These are phyloP conservation scores for Cacoxenus indagator DNA, from an alignment of 2,888 invertebrate genomes.

Conservation along the genomic window DNA sequence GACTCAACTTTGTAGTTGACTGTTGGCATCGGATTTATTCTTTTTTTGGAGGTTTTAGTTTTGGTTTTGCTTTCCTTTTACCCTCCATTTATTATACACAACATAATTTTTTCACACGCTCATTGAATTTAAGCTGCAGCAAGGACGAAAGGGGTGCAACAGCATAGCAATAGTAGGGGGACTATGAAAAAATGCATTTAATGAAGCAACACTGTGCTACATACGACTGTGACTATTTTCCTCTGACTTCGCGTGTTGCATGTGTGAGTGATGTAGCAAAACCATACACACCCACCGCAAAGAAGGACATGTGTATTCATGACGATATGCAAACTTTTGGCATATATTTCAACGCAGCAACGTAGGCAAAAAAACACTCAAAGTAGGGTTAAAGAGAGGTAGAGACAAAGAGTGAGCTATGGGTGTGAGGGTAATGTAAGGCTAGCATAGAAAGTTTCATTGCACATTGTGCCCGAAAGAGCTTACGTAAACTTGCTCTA, in stretches of 20 bases:
- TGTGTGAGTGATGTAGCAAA: too few relatives aligned
- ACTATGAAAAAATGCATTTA: neutral
- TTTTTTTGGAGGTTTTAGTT: constrained; percentile 17
- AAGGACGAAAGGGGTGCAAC: neutral
- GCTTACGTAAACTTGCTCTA: constrained; percentile 15
- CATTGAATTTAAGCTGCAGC: neutral
- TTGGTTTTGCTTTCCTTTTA: constrained; percentile 14
- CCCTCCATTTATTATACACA: neutral
- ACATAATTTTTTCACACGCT: constrained; percentile 13
- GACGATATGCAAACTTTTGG: constrained; percentile 12
- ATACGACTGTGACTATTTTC: neutral
- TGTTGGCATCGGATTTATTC: constrained; percentile 39
- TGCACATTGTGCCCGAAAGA: neutral
- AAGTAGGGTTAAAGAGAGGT: too few relatives aligned
- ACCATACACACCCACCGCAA: neutral
- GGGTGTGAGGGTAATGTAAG: too few relatives aligned
- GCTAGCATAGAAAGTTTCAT: neutral
- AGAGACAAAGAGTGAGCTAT: too few relatives aligned
- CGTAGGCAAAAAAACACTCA: too few relatives aligned
- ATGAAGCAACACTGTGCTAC: constrained; percentile 10
- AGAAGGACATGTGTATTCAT: too few relatives aligned
- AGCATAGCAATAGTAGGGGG: neutral
- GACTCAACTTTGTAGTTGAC: constrained; percentile 58
- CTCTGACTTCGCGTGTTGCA: neutral
- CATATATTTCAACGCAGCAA: constrained; percentile 13